Conservation (phyloP, 2,888 invertebrate genomes). For the Schizaphis graminum region DNA sequence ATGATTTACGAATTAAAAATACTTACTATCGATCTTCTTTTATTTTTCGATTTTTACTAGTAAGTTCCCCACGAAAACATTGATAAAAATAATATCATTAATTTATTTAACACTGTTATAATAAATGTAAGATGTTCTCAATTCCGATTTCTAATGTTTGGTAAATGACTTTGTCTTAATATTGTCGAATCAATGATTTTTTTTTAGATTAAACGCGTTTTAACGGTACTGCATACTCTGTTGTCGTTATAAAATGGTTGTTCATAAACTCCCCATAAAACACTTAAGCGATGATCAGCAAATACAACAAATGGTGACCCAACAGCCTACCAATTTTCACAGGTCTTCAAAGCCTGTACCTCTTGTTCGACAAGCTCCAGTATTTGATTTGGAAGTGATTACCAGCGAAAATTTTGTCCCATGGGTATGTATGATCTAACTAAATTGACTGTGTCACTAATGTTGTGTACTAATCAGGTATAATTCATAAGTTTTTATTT, state of each 20-base stretch:
- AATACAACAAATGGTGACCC: conserved; percentile 50
- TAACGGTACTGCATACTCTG: not conserved
- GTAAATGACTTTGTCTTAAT: not conserved
- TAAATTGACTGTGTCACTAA: not conserved
- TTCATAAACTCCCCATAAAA: conserved; percentile 48
- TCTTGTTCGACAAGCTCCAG: conserved; percentile 59
- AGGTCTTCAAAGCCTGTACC: conserved; percentile 53
- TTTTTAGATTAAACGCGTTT: not conserved
- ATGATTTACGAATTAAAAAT: not conserved
- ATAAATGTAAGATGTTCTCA: not conserved
- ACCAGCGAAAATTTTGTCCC: conserved; percentile 57
- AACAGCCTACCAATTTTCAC: conserved; percentile 41
- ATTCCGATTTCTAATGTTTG: not conserved
- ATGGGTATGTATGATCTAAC: conserved; percentile 31
- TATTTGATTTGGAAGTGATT: conserved; percentile 60
- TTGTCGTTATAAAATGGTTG: conserved; percentile 42
- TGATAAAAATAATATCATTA: conserved; percentile 4
- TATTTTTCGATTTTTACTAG: not conserved
- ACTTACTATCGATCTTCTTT: not conserved
- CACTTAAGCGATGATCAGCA: conserved; percentile 55
- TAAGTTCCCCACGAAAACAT: not conserved
- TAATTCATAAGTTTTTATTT: conserved; percentile 44
- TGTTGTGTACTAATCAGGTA: not conserved
- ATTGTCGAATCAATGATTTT: not conserved
- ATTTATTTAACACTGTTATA: not conserved